phyloP scores from a whole-genome alignment of 2,113 vertebrate species.

The Mobula birostris region DNA sequence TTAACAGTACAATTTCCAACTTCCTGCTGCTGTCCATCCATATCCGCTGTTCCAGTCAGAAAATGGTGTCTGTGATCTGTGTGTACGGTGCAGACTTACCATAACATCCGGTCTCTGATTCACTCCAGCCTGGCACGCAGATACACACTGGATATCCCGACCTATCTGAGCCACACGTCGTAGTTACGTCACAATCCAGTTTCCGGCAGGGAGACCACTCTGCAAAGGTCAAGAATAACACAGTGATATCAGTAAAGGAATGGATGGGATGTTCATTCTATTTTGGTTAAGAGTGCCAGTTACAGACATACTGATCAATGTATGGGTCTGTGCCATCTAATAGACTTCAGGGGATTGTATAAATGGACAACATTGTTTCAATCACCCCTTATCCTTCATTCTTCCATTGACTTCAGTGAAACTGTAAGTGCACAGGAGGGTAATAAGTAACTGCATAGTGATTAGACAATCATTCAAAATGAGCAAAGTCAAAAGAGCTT shows the following conservation, averaged over 20 bases:
- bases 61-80: neutral
- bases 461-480: neutral
- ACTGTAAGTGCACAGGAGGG: no score
- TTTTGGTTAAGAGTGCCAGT: neutral
- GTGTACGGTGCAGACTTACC: neutral
- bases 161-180: neutral
- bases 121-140: conserved; percentile 36
- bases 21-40: neutral
- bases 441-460: neutral
- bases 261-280: neutral
- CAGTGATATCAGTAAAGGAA: neutral
- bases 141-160: conserved; percentile 5
- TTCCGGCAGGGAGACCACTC: conserved; percentile 4
- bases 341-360: no score
- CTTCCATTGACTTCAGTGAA: neutral
- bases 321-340: neutral
- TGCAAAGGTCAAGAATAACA: neutral
- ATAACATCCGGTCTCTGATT: neutral
- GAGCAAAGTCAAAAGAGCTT: neutral
- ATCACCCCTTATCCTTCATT: neutral
- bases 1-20: neutral
- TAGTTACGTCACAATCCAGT: conserved; percentile 30
- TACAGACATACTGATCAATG: neutral
- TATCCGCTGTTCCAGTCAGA: neutral
- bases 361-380: neutral